Evolutionary conservation across 2,113 vertebrate genomes (phyloP), one percentile per base, ranked within the genome.

Genomic region (Saguinus midas): DNA sequence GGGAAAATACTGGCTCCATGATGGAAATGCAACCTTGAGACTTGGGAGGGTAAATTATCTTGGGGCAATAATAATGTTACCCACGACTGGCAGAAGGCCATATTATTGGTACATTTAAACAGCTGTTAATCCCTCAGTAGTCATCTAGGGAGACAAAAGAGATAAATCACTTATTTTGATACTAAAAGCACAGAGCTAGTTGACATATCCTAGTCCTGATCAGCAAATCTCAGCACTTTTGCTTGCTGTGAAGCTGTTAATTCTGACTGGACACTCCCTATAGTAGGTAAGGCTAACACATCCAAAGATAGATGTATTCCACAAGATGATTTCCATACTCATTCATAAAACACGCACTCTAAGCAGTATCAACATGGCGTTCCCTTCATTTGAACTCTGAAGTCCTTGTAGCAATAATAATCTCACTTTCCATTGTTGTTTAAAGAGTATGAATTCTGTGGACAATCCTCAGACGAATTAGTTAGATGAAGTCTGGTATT

Each of bases 331-430:
- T 94, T 94, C 87, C 96, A 84, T 3, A 25, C 29, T 61, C 37
- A 75, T 50, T 29, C 68, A 91, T 73, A 52, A 87, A 96, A 93
- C 70, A 78, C 17, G 43, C 83, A 90, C 70, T 96, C 87, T 23
- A 4, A 85, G 52, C n/a, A 75, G n/a, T 95, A 52, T 92, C 40
- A 91, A 58, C 27, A 52, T 1, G 1, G 18, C n/a, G 43, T 27
- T 83, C 57, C 84, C 95, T 94, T 78, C 66, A n/a, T 90, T 92
- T 85, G 81, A 97, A 83, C 75, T 52, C n/a, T 95, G 37, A 58
- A 43, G 27, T 70, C 27, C 58, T 91, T n/a, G 10, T 64, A 87
- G 40, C 13, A 58, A 55, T 0, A 12, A 83, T 6, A 35, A 73
- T 55, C 14, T 45, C 50, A 83, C 43, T 78, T 87, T 73, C 48